Base-by-base conservation (phyloP, 2,113 vertebrate species). In the Hemibagrus wyckioides region DNA sequence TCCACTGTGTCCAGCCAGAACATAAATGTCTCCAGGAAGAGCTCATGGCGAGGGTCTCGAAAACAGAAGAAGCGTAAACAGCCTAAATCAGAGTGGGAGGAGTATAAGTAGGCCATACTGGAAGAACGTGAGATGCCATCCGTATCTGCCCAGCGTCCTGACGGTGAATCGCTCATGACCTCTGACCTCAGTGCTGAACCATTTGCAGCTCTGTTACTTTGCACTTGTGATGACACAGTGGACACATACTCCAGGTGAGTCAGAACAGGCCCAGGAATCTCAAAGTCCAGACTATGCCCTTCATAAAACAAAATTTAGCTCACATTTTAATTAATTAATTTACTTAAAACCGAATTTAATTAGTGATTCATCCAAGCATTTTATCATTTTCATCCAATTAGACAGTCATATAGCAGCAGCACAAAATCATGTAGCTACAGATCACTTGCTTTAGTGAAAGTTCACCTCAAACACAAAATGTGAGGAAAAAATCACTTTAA, bases 1-100 rank as follows among this genome's bases (percentile, higher is more conserved):
- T 97, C 96, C 67, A 94, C 90, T 0, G 96, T 96, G 92, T 97
- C 96, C 0, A 95, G 87, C 96, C 96, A 97, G 88, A 94, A 92
- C 75, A 96, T 21, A 63, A 97, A 96, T 82, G 92, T 90, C 39
- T 93, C 89, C 56, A 94, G 87, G 83, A 96, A 92, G 30, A 94
- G 54, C 81, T 96, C 93, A 0, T 94, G 90, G 30, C 96, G 92
- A 0, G 67, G 5, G 0, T 97, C 96, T 39, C 41, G 89, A 17
- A 6, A 80, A 61, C 93, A 94, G 85, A 96, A 84, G 2, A 90
- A 76, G 36, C 85, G 81, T 9, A 95, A 89, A 6, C 61, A 80
- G 4, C 93, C 92, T 0, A 92, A 92, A 83, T 89, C 73, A 50
- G 89, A 90, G 4, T 75, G 82, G 23, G 89, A 85, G 73, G 92